phyloP scores from a whole-genome alignment of 2,797 vertebrate genomes.

The Furcifer pardalis region DNA sequence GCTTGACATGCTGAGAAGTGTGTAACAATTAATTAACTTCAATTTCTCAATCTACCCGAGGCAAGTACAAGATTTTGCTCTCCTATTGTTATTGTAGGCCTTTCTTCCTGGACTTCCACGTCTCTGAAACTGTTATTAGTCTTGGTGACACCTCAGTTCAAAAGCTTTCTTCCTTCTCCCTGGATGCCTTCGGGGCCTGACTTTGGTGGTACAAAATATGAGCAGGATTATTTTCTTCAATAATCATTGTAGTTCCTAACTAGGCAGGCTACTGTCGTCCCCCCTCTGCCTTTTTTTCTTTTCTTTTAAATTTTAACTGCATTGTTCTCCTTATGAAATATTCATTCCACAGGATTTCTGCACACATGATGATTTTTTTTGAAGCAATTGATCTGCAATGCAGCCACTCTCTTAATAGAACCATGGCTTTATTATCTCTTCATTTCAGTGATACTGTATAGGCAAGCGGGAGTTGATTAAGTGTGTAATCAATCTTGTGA shows the following conservation, averaged over 20 bases:
- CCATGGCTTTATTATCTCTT: slow-evolving; percentile 71
- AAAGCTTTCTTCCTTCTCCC: slow-evolving; percentile 53
- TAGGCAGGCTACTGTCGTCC: slow-evolving; percentile 56
- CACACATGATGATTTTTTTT: slow-evolving; percentile 67
- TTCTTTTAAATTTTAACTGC: slow-evolving; percentile 67
- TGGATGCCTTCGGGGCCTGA: slow-evolving; percentile 57
- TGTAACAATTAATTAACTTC: slow-evolving; percentile 20
- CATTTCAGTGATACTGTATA: slow-evolving; percentile 56
- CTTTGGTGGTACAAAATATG: slow-evolving; percentile 69
- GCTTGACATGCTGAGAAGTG: slow-evolving; percentile 3
- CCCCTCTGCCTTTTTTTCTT: slow-evolving; percentile 47
- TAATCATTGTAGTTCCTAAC: slow-evolving; percentile 73
- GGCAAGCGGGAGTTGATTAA: slow-evolving; percentile 52
- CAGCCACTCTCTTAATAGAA: slow-evolving; percentile 71
- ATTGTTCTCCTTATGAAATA: slow-evolving; percentile 76
- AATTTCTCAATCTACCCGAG: neutral
- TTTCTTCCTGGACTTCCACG: neutral
- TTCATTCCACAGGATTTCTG: slow-evolving; percentile 74
- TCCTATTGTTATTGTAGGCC: slow-evolving; percentile 15
- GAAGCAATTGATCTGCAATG: slow-evolving; percentile 74
- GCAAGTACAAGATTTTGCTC: slow-evolving; percentile 31
- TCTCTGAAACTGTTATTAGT: slow-evolving; percentile 41
- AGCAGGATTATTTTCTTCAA: slow-evolving; percentile 62
- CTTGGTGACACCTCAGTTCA: slow-evolving; percentile 50
- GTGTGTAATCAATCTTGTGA: slow-evolving; percentile 53